Percentiles rank a stretch among this genome's conserved stretches.
phyloP scores from a whole-genome alignment of 1,140 invertebrate genomes.

The Philotrypesis tridentata region DNA sequence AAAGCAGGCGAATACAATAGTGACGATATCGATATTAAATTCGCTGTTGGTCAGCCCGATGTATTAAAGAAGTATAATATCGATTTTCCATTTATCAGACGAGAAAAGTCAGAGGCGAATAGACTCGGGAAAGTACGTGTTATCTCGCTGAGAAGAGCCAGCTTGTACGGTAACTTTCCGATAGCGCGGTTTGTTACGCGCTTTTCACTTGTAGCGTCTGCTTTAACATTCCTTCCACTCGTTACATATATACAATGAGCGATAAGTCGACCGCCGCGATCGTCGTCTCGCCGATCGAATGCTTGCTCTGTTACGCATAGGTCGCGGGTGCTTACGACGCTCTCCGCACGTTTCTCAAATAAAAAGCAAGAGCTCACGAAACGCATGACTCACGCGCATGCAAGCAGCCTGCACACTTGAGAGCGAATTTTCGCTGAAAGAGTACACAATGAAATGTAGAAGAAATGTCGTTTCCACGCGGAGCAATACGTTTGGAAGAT shows the following conservation, averaged over 20 bases:
- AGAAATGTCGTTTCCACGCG: background rate
- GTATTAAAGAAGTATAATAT: background rate
- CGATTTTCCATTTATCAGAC: background rate
- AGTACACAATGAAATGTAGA: background rate
- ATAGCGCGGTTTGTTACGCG: background rate
- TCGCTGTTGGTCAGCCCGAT: background rate
- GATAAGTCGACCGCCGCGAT: background rate
- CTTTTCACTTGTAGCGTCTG: background rate
- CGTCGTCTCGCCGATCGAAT: slow-evolving; percentile 22
- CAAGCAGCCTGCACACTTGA: background rate
- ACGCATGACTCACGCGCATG: background rate
- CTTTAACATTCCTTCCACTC: background rate
- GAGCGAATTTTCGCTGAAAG: background rate
- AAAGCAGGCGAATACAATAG: background rate
- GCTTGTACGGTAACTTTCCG: background rate
- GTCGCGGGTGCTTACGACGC: background rate
- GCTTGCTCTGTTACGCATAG: background rate
- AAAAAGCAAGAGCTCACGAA: background rate
- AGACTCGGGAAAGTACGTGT: background rate
- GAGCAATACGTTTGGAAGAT: background rate
- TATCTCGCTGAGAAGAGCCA: background rate
- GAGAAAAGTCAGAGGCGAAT: too few species aligned
- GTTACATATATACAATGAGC: background rate
- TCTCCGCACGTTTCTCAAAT: background rate
- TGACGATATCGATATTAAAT: background rate